Conservation (phyloP, 1,140 invertebrate species). For the Tetragonula clypearis region DNA sequence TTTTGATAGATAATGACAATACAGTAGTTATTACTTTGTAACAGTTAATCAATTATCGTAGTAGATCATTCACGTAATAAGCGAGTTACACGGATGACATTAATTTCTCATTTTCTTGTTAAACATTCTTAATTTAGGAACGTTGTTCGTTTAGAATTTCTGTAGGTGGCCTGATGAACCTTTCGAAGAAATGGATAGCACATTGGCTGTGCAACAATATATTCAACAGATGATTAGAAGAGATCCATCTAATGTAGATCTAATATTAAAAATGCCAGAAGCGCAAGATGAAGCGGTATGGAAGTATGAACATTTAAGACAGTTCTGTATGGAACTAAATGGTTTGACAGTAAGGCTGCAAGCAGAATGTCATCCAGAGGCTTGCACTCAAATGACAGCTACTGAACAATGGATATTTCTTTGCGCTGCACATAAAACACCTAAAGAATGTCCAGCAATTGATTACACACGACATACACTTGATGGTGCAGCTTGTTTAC, state of each 20-base stretch:
- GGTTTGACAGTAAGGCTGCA: slow-evolving; percentile 96
- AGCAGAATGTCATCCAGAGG: slow-evolving; percentile 97
- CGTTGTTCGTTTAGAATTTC: slow-evolving; percentile 89
- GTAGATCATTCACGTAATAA: not conserved
- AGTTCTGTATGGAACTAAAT: slow-evolving; percentile 99
- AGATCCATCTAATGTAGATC: slow-evolving; percentile 96
- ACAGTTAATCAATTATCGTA: not conserved
- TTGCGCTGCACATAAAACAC: slow-evolving; percentile 99
- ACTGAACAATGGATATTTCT: slow-evolving; percentile 99
- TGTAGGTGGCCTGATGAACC: slow-evolving; percentile 98
- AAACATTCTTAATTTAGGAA: not conserved
- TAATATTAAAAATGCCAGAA: slow-evolving; percentile 97
- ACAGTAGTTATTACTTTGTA: not conserved
- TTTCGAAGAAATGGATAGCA: slow-evolving; percentile 99
- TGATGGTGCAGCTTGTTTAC: slow-evolving; percentile 98
- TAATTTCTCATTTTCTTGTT: not conserved
- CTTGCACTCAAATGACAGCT: slow-evolving; percentile 99
- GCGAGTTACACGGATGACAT: not conserved
- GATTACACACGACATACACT: slow-evolving; percentile 99
- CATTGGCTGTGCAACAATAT: slow-evolving; percentile 98
- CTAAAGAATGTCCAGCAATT: slow-evolving; percentile 99
- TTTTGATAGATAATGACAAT: slow-evolving; percentile 8
- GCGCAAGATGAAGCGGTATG: slow-evolving; percentile 99
- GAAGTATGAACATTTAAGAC: slow-evolving; percentile 99
- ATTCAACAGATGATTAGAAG: slow-evolving; percentile 98